Percentiles rank a stretch among this genome's conserved stretches.
These are phyloP conservation scores for Poeciliopsis retropinna DNA, from an alignment of 2,113 vertebrate genomes.

Conservation along the genomic window DNA sequence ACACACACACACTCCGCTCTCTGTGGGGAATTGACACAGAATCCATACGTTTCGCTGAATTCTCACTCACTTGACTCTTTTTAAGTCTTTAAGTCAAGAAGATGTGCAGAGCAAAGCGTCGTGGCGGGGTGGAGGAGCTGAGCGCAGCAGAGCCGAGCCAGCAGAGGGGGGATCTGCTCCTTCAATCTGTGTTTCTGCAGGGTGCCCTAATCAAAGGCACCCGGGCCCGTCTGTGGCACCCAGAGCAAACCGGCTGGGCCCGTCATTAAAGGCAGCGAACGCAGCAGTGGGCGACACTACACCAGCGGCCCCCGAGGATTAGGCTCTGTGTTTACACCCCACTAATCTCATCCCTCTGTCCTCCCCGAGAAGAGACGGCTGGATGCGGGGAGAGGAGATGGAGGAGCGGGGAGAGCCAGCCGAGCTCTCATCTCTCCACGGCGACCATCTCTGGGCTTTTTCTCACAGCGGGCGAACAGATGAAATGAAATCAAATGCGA, in stretches of 20 bases:
- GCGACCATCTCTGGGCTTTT: constrained; percentile 65
- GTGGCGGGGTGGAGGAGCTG: constrained; percentile 57
- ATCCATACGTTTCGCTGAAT: constrained; percentile 64
- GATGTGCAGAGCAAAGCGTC: constrained; percentile 63
- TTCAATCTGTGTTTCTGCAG: constrained; percentile 71
- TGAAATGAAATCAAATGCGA: constrained; percentile 73
- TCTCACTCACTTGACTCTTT: constrained; percentile 56
- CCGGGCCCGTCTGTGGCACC: constrained; percentile 60
- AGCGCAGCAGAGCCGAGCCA: constrained; percentile 48
- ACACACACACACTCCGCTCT: constrained; percentile 53
- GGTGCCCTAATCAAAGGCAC: constrained; percentile 75
- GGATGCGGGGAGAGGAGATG: constrained; percentile 33
- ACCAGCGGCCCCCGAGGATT: constrained; percentile 64
- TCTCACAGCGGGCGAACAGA: constrained; percentile 69
- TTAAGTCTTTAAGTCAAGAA: constrained; percentile 69
- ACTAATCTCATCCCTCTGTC: constrained; percentile 65
- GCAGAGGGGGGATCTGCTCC: constrained; percentile 57
- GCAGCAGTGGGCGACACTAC: constrained; percentile 63
- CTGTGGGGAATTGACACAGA: constrained; percentile 59
- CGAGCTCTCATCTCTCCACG: constrained; percentile 67
- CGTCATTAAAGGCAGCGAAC: constrained; percentile 68
- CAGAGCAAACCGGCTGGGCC: constrained; percentile 63
- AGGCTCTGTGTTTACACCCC: constrained; percentile 71
- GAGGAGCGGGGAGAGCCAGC: constrained; percentile 22
- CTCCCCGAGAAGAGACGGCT: constrained; percentile 43